phyloP scores from a whole-genome alignment of 2,888 invertebrate species.

The Noctua fimbriata region DNA sequence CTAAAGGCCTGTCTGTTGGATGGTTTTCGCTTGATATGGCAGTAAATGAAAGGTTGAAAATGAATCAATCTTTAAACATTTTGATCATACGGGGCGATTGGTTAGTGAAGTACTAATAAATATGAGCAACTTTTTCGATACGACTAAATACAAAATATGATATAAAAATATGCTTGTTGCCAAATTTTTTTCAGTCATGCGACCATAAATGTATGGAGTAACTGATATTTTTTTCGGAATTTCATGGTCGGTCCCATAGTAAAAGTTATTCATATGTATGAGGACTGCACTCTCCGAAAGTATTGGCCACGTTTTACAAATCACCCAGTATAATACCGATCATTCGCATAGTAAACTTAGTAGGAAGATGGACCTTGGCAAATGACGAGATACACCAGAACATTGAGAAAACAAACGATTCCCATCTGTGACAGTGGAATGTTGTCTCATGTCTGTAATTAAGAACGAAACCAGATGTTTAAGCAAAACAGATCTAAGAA shows the following conservation, averaged over 20 bases:
- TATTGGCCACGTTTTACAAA: not conserved
- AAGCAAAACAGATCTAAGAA: not conserved
- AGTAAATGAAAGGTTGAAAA: not conserved
- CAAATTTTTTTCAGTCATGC: not conserved
- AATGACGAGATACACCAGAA: not conserved
- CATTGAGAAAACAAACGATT: not conserved
- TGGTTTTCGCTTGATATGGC: not conserved
- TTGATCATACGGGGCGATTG: not conserved
- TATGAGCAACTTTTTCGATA: not conserved
- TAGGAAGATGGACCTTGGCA: not conserved
- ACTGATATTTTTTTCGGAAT: not conserved
- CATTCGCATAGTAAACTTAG: not conserved
- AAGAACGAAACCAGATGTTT: constrained; percentile 1
- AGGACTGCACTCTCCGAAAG: not conserved
- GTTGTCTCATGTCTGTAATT: not conserved
- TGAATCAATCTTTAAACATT: not conserved
- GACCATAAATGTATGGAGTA: not conserved
- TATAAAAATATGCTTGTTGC: not conserved
- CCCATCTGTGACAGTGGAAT: constrained; percentile 12
- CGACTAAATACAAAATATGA: not conserved
- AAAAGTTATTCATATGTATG: not conserved
- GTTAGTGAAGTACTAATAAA: not conserved
- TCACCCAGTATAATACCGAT: not conserved
- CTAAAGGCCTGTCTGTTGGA: not conserved
- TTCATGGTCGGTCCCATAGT: not conserved